Evolutionary conservation across 2,797 vertebrate species (phyloP), one percentile per base, ranked within the genome.

Genomic region (Gymnodraco acuticeps): DNA sequence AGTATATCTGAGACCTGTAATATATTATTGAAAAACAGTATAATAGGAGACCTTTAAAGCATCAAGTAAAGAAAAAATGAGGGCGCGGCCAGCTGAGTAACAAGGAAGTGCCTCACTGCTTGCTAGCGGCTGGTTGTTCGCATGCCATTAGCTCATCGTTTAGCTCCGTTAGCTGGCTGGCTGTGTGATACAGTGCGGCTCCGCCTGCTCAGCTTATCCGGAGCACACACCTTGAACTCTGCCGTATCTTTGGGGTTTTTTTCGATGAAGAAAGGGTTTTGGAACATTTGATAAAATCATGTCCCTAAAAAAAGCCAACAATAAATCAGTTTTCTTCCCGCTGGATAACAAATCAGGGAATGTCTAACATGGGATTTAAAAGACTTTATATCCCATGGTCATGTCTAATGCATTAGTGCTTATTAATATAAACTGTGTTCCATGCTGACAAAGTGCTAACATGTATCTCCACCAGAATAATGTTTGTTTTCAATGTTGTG

Each of bases 381-480:
- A 17, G 23, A 13, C 47, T 48, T 4, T 8, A 43, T 50, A 33
- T 50, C 56, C 19, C 0, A 45, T 10, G 38, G 56, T 63, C 51
- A 45, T 38, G 31, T 3, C 2, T 33, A 3, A 61, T 69, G 5
- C 15, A 62, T 47, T 1, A 3, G 12, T 19, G 27, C 52, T 46
- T 6, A 2, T 51, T 7, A 41, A 58, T 33, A 19, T 13, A 11
- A 41, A 41, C 55, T 13, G 31, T 50, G 43, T 48, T 9, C 51
- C 55, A 38, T 55, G 66, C 46, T 63, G 56, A 75, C 46, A 1
- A 13, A 47, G 38, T 33, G 63, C 58, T 72, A 63, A 67, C 13
- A 14, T 0, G 4, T 2, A 13, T 2, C 8, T 20, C 51, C 7
- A 71, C 46, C 4, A 0, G 23, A 3, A 68, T 47, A 23, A 0